These are phyloP conservation scores for Brachionus asplanchnoidis DNA, from an alignment of 1,140 invertebrate species.

Conservation along the genomic window DNA sequence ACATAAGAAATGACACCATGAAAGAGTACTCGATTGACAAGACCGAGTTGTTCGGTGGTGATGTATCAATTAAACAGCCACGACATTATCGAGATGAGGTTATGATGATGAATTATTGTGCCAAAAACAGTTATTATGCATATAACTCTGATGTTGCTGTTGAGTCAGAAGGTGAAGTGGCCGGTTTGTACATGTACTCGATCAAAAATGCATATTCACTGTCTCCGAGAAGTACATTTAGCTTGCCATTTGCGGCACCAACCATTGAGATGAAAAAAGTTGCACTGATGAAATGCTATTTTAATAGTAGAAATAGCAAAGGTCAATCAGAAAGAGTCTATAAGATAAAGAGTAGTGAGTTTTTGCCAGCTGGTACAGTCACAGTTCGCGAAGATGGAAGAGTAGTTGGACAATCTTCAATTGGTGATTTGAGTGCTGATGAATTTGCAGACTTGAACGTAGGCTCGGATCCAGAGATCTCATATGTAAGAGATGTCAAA, in stretches of 20 bases:
- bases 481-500: constrained; percentile 6
- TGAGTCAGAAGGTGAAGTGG: constrained; percentile 24
- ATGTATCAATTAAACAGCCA: background rate
- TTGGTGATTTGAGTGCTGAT: background rate
- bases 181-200: constrained; percentile 5
- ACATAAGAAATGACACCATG: constrained; percentile 32
- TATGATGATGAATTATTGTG: background rate
- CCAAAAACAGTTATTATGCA: too few relatives aligned
- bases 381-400: constrained; percentile 33
- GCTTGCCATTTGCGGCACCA: constrained; percentile 20
- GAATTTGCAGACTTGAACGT: background rate
- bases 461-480: background rate
- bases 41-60: constrained; percentile 26
- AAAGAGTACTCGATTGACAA: constrained; percentile 12
- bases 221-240: background rate
- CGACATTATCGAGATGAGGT: background rate
- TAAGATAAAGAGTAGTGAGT: background rate
- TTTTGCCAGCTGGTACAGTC: constrained; percentile 9
- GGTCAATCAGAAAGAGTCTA: constrained; percentile 26
- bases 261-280: background rate
- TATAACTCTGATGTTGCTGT: background rate
- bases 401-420: constrained; percentile 20
- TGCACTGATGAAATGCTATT: background rate
- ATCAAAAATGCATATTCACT: background rate
- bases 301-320: background rate